Base-by-base conservation (phyloP, 2,888 invertebrate species). In the Caenorhabditis doughertyi region DNA sequence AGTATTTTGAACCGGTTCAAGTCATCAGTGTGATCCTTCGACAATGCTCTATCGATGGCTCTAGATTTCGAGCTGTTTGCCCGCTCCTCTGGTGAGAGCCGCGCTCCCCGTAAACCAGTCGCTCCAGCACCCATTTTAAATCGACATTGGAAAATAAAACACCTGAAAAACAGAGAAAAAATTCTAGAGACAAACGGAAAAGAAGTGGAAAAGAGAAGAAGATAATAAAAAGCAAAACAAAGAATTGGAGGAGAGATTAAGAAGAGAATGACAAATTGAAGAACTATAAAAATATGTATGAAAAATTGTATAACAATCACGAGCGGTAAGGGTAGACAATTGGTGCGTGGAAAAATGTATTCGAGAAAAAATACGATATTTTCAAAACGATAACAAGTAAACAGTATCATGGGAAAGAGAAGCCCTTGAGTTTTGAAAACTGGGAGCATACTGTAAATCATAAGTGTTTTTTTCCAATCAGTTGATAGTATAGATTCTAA, bases 1-100 rank as follows among this genome's bases (percentile, higher is more conserved):
- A 88, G 79, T 21, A 88, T 88, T 58, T 88, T 88, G 71, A 88
- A 86, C 16, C 73, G 77, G 53, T 84, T 85, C 49, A 76, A 35
- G 47, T 85, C 83, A 35, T 84, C 79, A 3, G 80, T 68, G 32
- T 84, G 82, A 62, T 88, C 86, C 35, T 85, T 86, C 8, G 84
- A 84, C 39, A 88, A 67, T 23, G 80, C 84, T 16, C 80, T 70
- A 67, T 88, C 88, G 32, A 88, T 88, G 1, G 84, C 84, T 21
- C 85, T 68, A 4, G 88, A 88, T 65, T 86, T 84, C 2, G 81
- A 83, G 47, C 81, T 79, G 32, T 76, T 74, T 25, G 72, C 68
- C 44, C 85, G 79, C 23, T 79, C 83, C 72, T 79, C 79, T 21
- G 73, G 70, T 2, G 83, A 83, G 25, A 77, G 67, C 16, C 81